Evolutionary conservation across 2,888 invertebrate species (phyloP), one percentile per base, ranked within the genome.

Genomic region (Cryptops parisi): DNA sequence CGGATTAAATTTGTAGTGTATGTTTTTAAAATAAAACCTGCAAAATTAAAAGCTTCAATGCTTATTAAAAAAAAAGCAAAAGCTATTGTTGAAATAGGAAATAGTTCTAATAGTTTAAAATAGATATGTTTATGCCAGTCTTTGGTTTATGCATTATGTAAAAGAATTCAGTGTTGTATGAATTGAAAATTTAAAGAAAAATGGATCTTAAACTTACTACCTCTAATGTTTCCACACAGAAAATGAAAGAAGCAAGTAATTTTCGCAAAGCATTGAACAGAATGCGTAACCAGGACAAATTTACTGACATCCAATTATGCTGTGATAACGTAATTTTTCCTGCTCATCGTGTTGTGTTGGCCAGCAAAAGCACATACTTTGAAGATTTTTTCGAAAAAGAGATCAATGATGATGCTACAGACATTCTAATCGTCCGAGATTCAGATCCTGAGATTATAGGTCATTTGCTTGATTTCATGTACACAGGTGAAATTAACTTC

Each of bases 381-480:
- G 9, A 38, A 23, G 48, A 48, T 6, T n/a, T 48, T 21, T 48
- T 48, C 21, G 38, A 38, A 21, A 27, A 23, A 23, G 48, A 48
- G 5, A 46, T 27, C 15, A 38, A 48, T 17, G 48, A 33, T 17
- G 38, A 25, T 17, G 27, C 27, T 22, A 38, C 48, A 6, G 48
- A 48, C 9, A 27, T 48, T 19, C 33, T 48, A 2, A 38, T 48
- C 5, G n/a, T 48, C 15, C 48, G 38, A 12, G 48, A 38, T 1
- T 23, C 38, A 1, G 48, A 48, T 12, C 38, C 48, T 17, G 38
- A 27, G 3, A 38, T 48, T 2, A 48, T 48, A 23, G 48, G 38
- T 21, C 33, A 27, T 21, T 17, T 48, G 33, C 21, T 48, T n/a
- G 48, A 48, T 21, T 48, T 48, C 33, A 48, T 48, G 21, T 48